Conservation (phyloP, 2,888 invertebrate species). For the Dryadula phaetusa region DNA sequence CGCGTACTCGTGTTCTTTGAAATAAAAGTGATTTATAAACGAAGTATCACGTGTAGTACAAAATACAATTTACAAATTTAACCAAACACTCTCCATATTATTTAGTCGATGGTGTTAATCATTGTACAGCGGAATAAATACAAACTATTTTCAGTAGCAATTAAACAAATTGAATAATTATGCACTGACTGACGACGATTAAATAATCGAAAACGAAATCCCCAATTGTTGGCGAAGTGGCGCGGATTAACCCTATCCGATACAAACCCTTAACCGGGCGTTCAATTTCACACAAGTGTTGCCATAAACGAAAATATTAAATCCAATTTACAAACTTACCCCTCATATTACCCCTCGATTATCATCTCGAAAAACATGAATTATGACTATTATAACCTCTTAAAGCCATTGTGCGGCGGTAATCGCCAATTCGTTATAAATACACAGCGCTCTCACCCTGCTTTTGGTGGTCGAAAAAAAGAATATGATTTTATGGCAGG, state of each 20-base stretch:
- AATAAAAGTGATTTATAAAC: neutral
- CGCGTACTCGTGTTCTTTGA: neutral
- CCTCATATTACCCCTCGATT: conserved; percentile 70
- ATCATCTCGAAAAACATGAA: conserved; percentile 75
- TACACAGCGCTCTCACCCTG: conserved; percentile 70
- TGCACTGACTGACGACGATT: conserved; percentile 35
- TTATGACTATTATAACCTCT: conserved; percentile 81
- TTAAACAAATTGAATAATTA: conserved; percentile 44
- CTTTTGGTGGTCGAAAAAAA: conserved; percentile 70
- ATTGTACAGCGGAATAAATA: conserved; percentile 41
- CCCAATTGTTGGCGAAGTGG: conserved; percentile 53
- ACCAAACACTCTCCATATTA: conserved; percentile 33
- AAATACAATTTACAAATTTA: conserved; percentile 33
- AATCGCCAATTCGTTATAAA: conserved; percentile 75
- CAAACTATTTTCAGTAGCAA: conserved; percentile 43
- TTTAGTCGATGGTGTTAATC: conserved; percentile 41
- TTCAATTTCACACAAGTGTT: conserved; percentile 82
- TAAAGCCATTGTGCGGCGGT: conserved; percentile 68
- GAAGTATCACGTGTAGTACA: conserved; percentile 11
- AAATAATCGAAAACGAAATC: conserved; percentile 38
- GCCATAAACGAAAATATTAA: conserved; percentile 81
- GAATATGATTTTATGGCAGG: conserved; percentile 83
- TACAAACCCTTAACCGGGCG: conserved; percentile 71
- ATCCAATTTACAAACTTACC: conserved; percentile 79
- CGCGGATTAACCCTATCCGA: conserved; percentile 68